Base-by-base conservation (phyloP, 2,888 invertebrate species). In the Caradrina kadenii region DNA sequence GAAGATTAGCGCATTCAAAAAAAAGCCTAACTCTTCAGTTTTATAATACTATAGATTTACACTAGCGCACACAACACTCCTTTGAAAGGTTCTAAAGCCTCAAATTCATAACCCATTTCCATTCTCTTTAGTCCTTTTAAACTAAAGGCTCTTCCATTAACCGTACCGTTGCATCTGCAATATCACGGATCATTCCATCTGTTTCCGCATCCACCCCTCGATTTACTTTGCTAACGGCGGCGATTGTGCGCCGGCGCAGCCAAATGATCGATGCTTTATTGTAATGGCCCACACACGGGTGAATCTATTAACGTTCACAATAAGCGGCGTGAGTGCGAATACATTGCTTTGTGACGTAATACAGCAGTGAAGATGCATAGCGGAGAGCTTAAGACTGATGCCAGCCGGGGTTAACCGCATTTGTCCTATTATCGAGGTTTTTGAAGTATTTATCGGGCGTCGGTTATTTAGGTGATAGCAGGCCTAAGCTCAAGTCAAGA, bases 161-260 rank as follows among this genome's bases (percentile, higher is more conserved):
- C 76, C 76, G 69, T 62, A 73, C 85, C 81, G 82, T 79, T 86
- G 84, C 73, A 82, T 82, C 79, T 80, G 73, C 82, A 81, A 73
- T 75, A 87, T 82, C 81, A 72, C 81, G 75, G 73, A 74, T 70
- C 83, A 83, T 85, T 83, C 77, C 82, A 80, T 89, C 87, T 83
- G 84, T 90, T 93, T 94, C 93, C 93, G 91, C 88, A 87, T 90
- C 92, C 92, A 88, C 93, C 93, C 89, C 89, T 90, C 90, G 90
- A 92, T 92, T 92, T 91, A 89, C 90, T 91, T 90, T 88, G 93
- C 92, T 93, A 92, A 92, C 89, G 92, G 93, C 91, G 88, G 89
- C 87, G 89, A 91, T 90, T 88, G 90, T 88, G 86, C 86, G 86
- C 87, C 79, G 69, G 88, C 85, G 85, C 87, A 82, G 79, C 78